Base-by-base conservation (phyloP, 64 coral and sea anemone genomes). In the Catalaphyllia jardinei region DNA sequence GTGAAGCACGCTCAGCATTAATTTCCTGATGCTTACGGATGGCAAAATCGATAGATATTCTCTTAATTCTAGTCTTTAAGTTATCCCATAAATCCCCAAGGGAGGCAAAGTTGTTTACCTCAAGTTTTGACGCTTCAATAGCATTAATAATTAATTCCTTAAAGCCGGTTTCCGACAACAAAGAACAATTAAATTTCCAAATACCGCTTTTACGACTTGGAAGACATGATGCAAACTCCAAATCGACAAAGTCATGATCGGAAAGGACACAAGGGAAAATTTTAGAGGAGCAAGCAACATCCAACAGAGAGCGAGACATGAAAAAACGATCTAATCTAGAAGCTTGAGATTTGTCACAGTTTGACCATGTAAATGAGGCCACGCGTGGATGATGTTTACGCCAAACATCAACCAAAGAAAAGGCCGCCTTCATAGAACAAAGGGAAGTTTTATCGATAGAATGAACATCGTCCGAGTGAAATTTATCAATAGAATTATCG, bases 41-140 rank as follows among this genome's bases (percentile, higher is more conserved):
- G 33, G 50, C 74, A 18, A 74, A 87, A 3, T 61, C 1, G 0
- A 76, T 87, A 46, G 72, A 20, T 1, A 22, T 62, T 62, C 4
- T 38, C 18, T 77, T 60, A 1, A 92, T 31, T 60, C 33, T 42
- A 3, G 29, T 4, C 17, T 92, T 92, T 9, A 80, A 31, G 16
- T 52, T 30, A 1, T 92, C 90, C 90, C 90, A 92, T 57, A 82
- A 92, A n/a, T 86, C 75, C 18, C 72, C 31, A 14, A 79, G 71
- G 30, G 83, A 86, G n/a, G 31, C 20, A 51, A 87, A 92, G 27
- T 73, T 25, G 11, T 15, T 15, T 15, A 0, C 20, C 20, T 62
- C 20, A 62, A 62, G 75, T 25, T 27, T 59, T 50, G 17, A 87
- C 30, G 8, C 49, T 42, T 3, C 46, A 24, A 82, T 82, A 67